phyloP scores from a whole-genome alignment of 2,888 invertebrate species.

The Anodontia alba region DNA sequence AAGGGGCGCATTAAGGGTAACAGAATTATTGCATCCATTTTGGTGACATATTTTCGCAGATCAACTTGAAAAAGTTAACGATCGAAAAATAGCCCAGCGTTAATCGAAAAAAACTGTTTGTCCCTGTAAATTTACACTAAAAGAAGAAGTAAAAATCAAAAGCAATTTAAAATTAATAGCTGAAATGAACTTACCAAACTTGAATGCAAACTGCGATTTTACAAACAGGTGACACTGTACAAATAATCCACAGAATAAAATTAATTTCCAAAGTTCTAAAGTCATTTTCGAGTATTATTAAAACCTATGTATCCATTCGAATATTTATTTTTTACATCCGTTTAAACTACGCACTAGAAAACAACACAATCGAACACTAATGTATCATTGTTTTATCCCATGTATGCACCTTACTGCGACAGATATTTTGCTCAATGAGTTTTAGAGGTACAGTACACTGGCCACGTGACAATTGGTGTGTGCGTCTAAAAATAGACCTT shows the following conservation, averaged over 20 bases:
- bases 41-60: too few species aligned
- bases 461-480: neutral
- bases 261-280: slow-evolving; percentile 4
- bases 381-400: neutral
- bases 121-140: too few species aligned
- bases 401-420: slow-evolving; percentile 4
- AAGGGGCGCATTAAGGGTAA: neutral
- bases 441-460: neutral
- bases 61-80: too few species aligned
- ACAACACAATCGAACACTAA: neutral
- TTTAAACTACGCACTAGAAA: neutral
- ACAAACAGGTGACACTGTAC: neutral
- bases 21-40: too few species aligned
- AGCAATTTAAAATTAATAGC: too few species aligned
- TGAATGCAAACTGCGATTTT: neutral
- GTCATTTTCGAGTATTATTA: neutral
- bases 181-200: too few species aligned
- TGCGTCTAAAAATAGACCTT: neutral
- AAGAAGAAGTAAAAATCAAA: too few species aligned
- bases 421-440: neutral
- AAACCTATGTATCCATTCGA: slow-evolving; percentile 6
- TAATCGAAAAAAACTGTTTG: too few species aligned
- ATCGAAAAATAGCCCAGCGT: too few species aligned
- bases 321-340: neutral
- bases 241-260: neutral